Conservation (phyloP, 1,140 invertebrate species). For the Drosophila lini region DNA sequence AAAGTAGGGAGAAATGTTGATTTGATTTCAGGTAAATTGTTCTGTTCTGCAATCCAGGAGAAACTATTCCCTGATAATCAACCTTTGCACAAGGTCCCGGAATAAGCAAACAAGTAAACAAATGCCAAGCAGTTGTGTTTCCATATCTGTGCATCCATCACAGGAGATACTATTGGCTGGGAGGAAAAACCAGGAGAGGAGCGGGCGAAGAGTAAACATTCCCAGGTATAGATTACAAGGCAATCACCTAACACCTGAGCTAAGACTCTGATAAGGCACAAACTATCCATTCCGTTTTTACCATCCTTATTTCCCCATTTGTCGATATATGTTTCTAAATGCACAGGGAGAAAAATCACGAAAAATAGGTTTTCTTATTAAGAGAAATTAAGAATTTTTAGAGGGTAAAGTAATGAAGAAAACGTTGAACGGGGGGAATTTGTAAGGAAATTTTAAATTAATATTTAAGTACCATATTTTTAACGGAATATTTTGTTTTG, state of each 20-base stretch:
- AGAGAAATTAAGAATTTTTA: background rate
- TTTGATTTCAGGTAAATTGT: slow-evolving; percentile 29
- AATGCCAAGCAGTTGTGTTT: slow-evolving; percentile 33
- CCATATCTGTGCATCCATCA: slow-evolving; percentile 22
- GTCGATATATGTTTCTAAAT: slow-evolving; percentile 16
- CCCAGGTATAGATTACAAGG: slow-evolving; percentile 35
- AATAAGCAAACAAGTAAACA: slow-evolving; percentile 36
- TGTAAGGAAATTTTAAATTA: background rate
- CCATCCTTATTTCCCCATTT: slow-evolving; percentile 1
- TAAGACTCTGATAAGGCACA: slow-evolving; percentile 41
- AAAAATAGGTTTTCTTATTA: background rate
- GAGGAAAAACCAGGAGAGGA: background rate
- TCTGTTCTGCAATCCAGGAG: background rate
- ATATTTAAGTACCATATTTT: background rate
- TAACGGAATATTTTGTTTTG: too few relatives aligned
- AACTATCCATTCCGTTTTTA: slow-evolving; percentile 1
- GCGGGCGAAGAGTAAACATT: slow-evolving; percentile 23
- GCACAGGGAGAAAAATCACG: background rate
- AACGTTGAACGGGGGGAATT: too few relatives aligned
- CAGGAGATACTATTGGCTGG: slow-evolving; percentile 7
- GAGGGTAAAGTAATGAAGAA: too few relatives aligned
- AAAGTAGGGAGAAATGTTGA: slow-evolving; percentile 1
- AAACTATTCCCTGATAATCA: slow-evolving; percentile 26
- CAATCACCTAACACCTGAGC: slow-evolving; percentile 48
- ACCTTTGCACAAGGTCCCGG: slow-evolving; percentile 16